Conservation (phyloP, 2,797 vertebrate genomes). For the Acanthurus tractus region DNA sequence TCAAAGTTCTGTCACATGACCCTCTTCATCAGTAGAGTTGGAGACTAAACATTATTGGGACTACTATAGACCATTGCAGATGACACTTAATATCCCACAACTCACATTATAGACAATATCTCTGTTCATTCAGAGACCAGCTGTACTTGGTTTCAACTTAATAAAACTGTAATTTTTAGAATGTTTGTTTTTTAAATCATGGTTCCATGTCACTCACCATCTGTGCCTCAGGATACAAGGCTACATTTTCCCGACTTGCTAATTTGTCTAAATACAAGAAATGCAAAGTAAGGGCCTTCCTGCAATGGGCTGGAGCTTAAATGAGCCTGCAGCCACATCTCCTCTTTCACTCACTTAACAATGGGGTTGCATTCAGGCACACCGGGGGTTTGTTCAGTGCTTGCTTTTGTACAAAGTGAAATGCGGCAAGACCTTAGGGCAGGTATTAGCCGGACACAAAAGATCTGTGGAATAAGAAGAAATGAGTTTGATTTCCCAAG, state of each 20-base stretch:
- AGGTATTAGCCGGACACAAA: conserved; percentile 54
- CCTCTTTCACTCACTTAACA: conserved; percentile 69
- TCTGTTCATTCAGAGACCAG: too few species aligned
- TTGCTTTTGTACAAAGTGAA: conserved; percentile 42
- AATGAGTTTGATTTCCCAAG: conserved; percentile 55
- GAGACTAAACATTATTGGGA: too few species aligned
- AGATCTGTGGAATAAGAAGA: conserved; percentile 37
- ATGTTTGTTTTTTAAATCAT: too few species aligned
- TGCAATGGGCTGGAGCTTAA: conserved; percentile 37
- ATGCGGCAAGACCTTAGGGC: too few species aligned
- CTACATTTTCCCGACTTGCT: conserved; percentile 53
- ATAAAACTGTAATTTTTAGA: too few species aligned
- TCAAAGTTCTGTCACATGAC: too few species aligned
- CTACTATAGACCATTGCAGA: too few species aligned
- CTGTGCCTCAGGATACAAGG: conserved; percentile 33
- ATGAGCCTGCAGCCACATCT: conserved; percentile 55
- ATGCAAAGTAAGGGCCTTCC: conserved; percentile 57
- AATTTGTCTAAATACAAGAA: conserved; percentile 54
- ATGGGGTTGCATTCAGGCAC: conserved; percentile 50
- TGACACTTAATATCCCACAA: too few species aligned
- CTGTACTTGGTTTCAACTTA: too few species aligned
- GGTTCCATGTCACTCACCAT: neutral
- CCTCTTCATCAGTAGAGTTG: too few species aligned
- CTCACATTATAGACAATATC: too few species aligned
- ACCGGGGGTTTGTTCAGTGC: conserved; percentile 51